These are phyloP conservation scores for Phalacrocorax brasilianus DNA, from an alignment of 2,113 vertebrate genomes.

Conservation along the genomic window DNA sequence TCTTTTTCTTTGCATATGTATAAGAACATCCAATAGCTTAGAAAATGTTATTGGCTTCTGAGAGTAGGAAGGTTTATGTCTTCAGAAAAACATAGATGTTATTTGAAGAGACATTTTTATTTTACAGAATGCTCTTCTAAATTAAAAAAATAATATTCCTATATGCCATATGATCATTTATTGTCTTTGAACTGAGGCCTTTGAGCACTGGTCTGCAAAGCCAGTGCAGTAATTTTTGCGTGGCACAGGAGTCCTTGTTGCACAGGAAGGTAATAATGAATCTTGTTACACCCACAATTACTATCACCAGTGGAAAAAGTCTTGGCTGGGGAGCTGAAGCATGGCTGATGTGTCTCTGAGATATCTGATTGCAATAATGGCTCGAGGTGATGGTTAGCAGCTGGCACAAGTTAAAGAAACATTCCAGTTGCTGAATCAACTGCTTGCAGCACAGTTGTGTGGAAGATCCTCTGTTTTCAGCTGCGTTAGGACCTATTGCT, in stretches of 20 bases:
- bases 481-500: background rate
- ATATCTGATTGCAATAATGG: conserved; percentile 31
- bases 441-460: background rate
- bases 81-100: background rate
- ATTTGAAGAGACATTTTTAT: background rate
- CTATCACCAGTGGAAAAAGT: background rate
- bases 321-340: background rate
- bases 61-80: background rate
- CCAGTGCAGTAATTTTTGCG: background rate
- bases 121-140: background rate
- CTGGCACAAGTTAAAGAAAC: background rate
- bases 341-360: background rate
- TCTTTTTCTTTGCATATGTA: background rate
- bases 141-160: background rate
- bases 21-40: background rate
- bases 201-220: background rate
- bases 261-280: background rate
- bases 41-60: background rate
- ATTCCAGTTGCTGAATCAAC: background rate
- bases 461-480: background rate
- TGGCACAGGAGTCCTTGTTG: background rate
- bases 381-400: background rate
- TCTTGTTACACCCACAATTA: background rate
- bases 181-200: background rate
- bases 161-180: rapidly evolving